A percentile compares a stretch with the other conserved stretches of the same genome.
Evolutionary conservation across 2,797 vertebrate genomes (phyloP).

Genomic region (Picus viridis): DNA sequence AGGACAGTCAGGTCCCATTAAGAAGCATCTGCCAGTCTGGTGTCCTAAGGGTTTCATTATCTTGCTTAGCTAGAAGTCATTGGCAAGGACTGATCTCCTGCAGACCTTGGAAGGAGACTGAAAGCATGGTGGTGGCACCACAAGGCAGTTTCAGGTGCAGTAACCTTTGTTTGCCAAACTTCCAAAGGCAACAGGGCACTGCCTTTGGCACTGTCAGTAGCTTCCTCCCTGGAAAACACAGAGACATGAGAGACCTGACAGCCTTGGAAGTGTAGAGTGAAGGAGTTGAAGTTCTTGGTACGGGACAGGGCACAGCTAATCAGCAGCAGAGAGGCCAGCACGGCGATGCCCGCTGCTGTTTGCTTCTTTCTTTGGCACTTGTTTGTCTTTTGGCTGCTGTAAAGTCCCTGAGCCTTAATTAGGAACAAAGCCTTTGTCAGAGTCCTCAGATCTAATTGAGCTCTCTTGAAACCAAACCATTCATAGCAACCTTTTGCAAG

Average conservation of each 20-base stretch:
- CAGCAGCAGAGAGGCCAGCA: neutral
- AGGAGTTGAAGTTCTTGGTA: neutral
- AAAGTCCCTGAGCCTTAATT: neutral
- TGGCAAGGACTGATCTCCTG: neutral
- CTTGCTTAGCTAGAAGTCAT: neutral
- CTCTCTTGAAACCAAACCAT: slow-evolving; percentile 19
- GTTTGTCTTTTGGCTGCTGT: neutral
- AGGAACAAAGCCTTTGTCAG: neutral
- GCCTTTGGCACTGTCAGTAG: neutral
- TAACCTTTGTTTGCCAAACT: neutral
- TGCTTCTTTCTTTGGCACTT: neutral
- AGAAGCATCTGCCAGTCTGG: slow-evolving; percentile 20
- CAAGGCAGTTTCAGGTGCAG: neutral
- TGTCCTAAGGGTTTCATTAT: neutral
- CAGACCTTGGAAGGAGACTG: neutral
- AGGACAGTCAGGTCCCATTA: slow-evolving; percentile 35
- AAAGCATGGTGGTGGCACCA: fast-evolving
- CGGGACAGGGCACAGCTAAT: neutral
- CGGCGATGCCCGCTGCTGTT: neutral
- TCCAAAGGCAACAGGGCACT: neutral
- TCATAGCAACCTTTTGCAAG: slow-evolving; percentile 40
- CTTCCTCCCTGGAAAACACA: neutral
- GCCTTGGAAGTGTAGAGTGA: neutral
- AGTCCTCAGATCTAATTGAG: slow-evolving; percentile 43
- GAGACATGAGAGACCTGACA: neutral